phyloP scores from a whole-genome alignment of 2,113 vertebrate genomes.

The Rhabdomys dilectus region DNA sequence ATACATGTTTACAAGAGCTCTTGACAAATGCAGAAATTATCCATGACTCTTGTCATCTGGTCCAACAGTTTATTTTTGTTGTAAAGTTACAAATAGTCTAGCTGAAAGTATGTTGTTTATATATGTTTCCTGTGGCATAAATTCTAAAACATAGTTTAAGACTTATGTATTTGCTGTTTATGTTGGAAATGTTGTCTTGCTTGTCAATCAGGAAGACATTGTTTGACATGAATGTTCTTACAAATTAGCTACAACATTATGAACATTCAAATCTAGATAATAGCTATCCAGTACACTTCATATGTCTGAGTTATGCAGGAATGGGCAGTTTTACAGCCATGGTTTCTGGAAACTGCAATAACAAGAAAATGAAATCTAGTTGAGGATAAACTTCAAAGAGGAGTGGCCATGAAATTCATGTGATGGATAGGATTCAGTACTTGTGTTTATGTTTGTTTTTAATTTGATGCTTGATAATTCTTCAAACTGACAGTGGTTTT shows the following conservation, averaged over 20 bases:
- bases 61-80: conserved; percentile 38
- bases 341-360: conserved; percentile 35
- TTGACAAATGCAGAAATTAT: not conserved
- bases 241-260: not conserved
- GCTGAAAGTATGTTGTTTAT: conserved; percentile 40
- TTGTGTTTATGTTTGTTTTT: conserved; percentile 42
- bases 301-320: not conserved
- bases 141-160: conserved; percentile 23
- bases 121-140: not conserved
- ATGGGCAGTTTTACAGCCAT: not conserved
- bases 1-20: not conserved
- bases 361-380: conserved; percentile 30
- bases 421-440: not conserved
- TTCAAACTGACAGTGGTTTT: conserved; percentile 22
- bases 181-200: conserved; percentile 52
- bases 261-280: conserved; percentile 31
- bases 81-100: conserved; percentile 18
- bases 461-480: conserved; percentile 32
- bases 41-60: not conserved
- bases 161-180: conserved; percentile 19
- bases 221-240: not conserved
- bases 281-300: not conserved
- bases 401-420: not conserved
- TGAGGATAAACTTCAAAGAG: conserved; percentile 47
- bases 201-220: not conserved